Evolutionary conservation across 2,888 invertebrate species (phyloP), one percentile per base, ranked within the genome.

Genomic region (Tigriopus californicus): DNA sequence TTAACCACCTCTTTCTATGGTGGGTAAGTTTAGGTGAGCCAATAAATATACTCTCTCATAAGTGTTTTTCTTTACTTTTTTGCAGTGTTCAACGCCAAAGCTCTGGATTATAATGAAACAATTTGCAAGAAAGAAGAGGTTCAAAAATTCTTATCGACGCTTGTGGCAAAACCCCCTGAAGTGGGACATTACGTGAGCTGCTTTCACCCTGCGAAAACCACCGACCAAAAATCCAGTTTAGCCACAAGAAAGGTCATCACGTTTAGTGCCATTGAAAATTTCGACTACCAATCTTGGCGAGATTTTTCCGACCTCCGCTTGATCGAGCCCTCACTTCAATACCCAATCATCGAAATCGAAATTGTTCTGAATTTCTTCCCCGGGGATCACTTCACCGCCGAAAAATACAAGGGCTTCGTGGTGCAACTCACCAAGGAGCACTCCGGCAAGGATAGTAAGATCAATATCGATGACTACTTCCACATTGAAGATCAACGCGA

Each of bases 341-440:
- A 59, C 42, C 59, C 59, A 2, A 49, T 59, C 41, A 59, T 59
- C 13, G 59, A 59, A 18, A 51, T 59, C 22, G 59, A 59, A 25
- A 41, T 59, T 13, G n/a, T 41, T n/a, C 52, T 59, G 22, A 59
- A 59, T 42, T 59, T 59, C 51, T 59, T 59, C 44, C 59, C 59
- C 12, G 59, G 59, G 44, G 59, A 59, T 25, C 59, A 59, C 52
- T 51, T 51, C 52, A 59, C 59, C 15, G 59, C 59, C 8, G 59
- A 59, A 18, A 51, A 52, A 24, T 59, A 59, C 20, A 59, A 59
- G 41, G 20, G 22, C 2, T 59, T 59, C 24, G 59, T 59, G 6
- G 13, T 24, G 6, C 33, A 25, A n/a, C 41, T 59, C n/a, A 59
- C 59, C 12, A 59, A 59, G 41, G 24, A 42, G 15, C 46, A 56